Base-by-base conservation (phyloP, 53 echinoderm and acorn worm species). In the Zoroaster sp. region DNA sequence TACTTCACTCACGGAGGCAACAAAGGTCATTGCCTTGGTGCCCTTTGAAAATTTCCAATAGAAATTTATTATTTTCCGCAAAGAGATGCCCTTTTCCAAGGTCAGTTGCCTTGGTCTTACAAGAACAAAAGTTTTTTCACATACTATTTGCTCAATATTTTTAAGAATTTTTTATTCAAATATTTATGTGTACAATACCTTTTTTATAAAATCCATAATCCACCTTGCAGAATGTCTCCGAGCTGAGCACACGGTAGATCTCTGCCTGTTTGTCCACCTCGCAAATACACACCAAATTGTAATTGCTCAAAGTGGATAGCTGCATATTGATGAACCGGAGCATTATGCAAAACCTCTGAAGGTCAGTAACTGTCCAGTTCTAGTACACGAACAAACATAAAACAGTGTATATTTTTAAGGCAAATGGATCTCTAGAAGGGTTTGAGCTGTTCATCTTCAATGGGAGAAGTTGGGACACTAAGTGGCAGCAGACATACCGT, bases 291-390 rank as follows among this genome's bases (percentile, higher is more conserved):
- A 42, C 41, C 41, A 44, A 18, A 18, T 74, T 74, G 44, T 42
- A 74, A 7, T 18, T 42, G 44, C 25, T 42, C 2, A 74, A 42
- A 23, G 42, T 74, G 6, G 41, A 74, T 17, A 74, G 74, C 74
- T 74, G 74, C 74, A 74, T 43, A 44, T 74, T 74, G 20, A 74
- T 74, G 74, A 74, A 74, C 18, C 74, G 74, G 18, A 74, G 13
- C 74, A 74, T 42, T 18, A 40, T 74, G 74, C 74, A 74, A 74
- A 74, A 71, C n/a, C 37, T 71, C 72, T 71, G 72, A 32, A 71
- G 72, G 33, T 74, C 74, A 41, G 74, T 74, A 25, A 44, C 44
- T 23, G 42, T 44, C 74, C 74, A 42, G 5, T 40, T 74, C 74
- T 74, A 3, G 41, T 7, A 35, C 17, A 36, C 4, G 33, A 72